Evolutionary conservation across 2,888 invertebrate species (phyloP).

Genomic region (Phengaris arion): DNA sequence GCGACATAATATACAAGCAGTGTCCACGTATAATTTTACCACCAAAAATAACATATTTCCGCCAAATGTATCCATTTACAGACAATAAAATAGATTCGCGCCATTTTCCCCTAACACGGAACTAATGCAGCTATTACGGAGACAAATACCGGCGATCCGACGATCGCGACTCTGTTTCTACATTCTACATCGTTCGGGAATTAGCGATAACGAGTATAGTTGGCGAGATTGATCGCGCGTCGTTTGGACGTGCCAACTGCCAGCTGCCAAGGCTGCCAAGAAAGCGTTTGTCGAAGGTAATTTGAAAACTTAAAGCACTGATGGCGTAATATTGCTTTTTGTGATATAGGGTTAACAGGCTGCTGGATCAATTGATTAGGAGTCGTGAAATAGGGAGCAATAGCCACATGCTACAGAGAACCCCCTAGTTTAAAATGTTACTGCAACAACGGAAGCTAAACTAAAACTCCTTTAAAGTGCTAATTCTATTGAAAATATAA

Average conservation of each 20-base stretch:
- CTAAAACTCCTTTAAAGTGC: not conserved
- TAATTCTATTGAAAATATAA: not conserved
- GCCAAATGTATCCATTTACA: slow-evolving; percentile 25
- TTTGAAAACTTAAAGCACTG: slow-evolving; percentile 16
- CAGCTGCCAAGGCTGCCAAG: slow-evolving; percentile 31
- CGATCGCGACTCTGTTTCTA: slow-evolving; percentile 37
- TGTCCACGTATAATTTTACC: not conserved
- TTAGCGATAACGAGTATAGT: slow-evolving; percentile 51
- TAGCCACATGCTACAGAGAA: too few species aligned
- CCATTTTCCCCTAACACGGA: slow-evolving; percentile 43
- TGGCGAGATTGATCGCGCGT: slow-evolving; percentile 41
- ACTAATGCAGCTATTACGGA: slow-evolving; percentile 52
- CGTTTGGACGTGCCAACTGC: slow-evolving; percentile 36
- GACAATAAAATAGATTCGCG: slow-evolving; percentile 33
- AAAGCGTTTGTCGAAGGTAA: slow-evolving; percentile 27
- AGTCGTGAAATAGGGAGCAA: too few species aligned
- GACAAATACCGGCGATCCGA: slow-evolving; percentile 50
- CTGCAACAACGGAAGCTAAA: too few species aligned
- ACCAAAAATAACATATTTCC: slow-evolving; percentile 14
- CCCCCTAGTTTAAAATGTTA: too few species aligned
- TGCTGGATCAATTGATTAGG: too few species aligned
- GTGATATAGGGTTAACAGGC: too few species aligned
- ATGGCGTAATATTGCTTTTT: too few species aligned
- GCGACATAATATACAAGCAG: too few species aligned
- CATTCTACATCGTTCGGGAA: slow-evolving; percentile 51